phyloP scores from a whole-genome alignment of 2,888 invertebrate species.

The Acleris cristana region DNA sequence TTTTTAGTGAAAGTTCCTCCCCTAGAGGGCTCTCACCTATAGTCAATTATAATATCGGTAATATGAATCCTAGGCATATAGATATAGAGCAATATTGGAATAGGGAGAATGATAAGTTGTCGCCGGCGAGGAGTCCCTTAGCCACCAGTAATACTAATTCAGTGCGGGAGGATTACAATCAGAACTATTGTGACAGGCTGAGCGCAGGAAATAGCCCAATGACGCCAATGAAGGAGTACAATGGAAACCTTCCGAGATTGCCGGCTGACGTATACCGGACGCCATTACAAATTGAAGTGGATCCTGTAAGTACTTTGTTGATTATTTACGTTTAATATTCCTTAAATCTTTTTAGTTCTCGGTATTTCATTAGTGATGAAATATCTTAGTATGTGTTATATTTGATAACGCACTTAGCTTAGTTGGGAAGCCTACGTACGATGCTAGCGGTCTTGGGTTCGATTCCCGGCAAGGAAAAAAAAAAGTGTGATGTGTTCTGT shows the following conservation, averaged over 20 bases:
- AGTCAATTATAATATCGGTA: slow-evolving; percentile 79
- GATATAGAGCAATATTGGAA: slow-evolving; percentile 75
- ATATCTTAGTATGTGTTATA: too few relatives aligned
- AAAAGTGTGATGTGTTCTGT: too few relatives aligned
- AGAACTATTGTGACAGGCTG: slow-evolving; percentile 72
- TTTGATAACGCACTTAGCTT: too few relatives aligned
- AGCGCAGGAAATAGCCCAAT: slow-evolving; percentile 70
- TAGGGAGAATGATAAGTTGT: slow-evolving; percentile 66
- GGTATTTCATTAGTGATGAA: background rate
- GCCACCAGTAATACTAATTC: slow-evolving; percentile 65
- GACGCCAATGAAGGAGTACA: slow-evolving; percentile 63
- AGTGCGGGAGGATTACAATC: slow-evolving; percentile 71
- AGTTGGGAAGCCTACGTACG: too few relatives aligned
- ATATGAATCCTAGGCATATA: slow-evolving; percentile 79
- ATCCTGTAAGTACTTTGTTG: slow-evolving; percentile 84
- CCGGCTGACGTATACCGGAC: slow-evolving; percentile 70
- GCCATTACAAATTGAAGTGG: slow-evolving; percentile 87
- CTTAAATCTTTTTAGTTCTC: background rate
- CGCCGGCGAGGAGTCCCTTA: slow-evolving; percentile 65
- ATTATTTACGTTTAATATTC: background rate
- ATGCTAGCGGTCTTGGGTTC: too few relatives aligned
- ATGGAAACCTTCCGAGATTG: slow-evolving; percentile 66
- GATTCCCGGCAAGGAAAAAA: too few relatives aligned
- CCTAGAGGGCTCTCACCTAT: slow-evolving; percentile 75
- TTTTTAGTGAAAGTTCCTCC: slow-evolving; percentile 75